Base-by-base conservation (phyloP, 1,140 invertebrate species). In the Procambarus clarkii region DNA sequence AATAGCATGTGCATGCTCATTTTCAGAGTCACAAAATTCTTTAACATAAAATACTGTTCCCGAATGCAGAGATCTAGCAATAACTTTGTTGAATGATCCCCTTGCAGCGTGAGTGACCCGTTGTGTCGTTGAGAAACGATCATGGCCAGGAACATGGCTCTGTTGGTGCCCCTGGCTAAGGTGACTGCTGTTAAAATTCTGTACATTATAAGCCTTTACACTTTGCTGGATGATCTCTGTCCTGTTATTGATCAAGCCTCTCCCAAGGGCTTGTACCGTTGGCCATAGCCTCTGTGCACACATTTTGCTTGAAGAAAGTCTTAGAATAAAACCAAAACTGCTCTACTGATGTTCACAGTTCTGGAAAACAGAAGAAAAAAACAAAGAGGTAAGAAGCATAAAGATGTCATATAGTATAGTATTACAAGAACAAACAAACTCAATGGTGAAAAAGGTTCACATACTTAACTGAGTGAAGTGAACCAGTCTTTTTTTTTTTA, bases 21-120 rank as follows among this genome's bases (percentile, higher is more conserved):
- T 93, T 78, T 93, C 93, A 60, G 34, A 85, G 45, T 93, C 94
- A 58, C 94, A 44, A 82, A 93, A 92, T 60, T 92, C 91, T 50
- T 91, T 91, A 5, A 82, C 77, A 44, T 87, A 82, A n/a, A 86
- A 48, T 3, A 91, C 85, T 44, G 84, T 91, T 21, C 90, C 90
- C 60, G 84, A 91, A 21, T 91, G 90, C n/a, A 91, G 44, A n/a
- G 90, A 86, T 11, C 90, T 77, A 58, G 90, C n/a, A 48, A 91
- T 84, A 44, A 91, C 80, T 48, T 91, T 91, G 71, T 82, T 91
- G 48, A 91, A 91, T 24, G 84, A 86, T 60, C 90, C 90, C 15
- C 85, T 71, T 5, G 84, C 69, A n/a, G 58, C 82, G 45, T 83
- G 84, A 9, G 85, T 71, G 15, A 87, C 54, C 3, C 71, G 24